Evolutionary conservation across 2,888 invertebrate genomes (phyloP), one percentile per base, ranked within the genome.

Genomic region (Mimachlamys varia): DNA sequence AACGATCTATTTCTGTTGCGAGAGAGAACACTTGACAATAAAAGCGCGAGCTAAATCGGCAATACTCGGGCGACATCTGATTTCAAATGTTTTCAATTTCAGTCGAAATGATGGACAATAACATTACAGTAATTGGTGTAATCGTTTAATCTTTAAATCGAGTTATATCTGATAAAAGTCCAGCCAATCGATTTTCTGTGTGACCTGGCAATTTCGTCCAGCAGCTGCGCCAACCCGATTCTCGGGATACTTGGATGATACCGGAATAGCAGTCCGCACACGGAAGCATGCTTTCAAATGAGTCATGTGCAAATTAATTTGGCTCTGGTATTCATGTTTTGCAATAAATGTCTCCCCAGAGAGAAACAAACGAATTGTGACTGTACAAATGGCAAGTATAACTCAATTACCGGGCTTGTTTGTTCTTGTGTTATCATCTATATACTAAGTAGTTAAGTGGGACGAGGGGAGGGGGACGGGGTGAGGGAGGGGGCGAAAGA

Each of bases 301-400:
- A 76, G 76, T 76, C 76, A 76, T 76, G 27, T 76, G 76, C 27
- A 76, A 76, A 76, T 76, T 76, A 76, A 76, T 33, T 76, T 76
- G 76, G 76, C 76, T 76, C 76, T 76, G 33, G 27, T 76, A 22
- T 76, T 27, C 76, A 33, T 76, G 76, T 76, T 76, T 76, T 76
- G 33, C 76, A 27, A 76, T 76, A 76, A 76, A 76, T 76, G 76
- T 76, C 1, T 76, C 76, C 76, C 76, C 27, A 12, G 76, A 33
- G 76, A 76, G 33, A 76, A 27, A 76, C 33, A 76, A 12, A 76
- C 33, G 33, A 76, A 76, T 76, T 12, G 27, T 27, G 27, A 33
- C 76, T 22, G 33, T 12, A 76, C 33, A 76, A 33, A 33, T 76
- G 76, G 76, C 33, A 33, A n/a, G 10, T 27, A 76, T 7, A 76